Base-by-base conservation (phyloP, 2,888 invertebrate species). In the Hanleya hanleyi region DNA sequence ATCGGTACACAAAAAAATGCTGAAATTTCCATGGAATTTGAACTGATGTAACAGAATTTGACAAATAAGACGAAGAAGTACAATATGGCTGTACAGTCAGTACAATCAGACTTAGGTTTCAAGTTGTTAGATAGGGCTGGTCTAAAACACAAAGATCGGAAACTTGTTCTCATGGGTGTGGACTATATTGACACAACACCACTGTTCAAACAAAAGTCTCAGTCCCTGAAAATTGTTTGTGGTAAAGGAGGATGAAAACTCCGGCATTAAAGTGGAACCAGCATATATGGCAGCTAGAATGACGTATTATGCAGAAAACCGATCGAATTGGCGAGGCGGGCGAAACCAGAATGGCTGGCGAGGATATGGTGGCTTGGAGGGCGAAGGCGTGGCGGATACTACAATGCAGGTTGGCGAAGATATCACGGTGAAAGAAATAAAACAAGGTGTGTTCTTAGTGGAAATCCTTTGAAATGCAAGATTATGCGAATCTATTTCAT, bases 401-500 rank as follows among this genome's bases (percentile, higher is more conserved):
- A 57, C 22, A 15, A 57, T 57, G n/a, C 7, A 26, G 26, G 26
- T 9, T 26, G 12, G 9, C 9, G 57, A 15, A 22, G 57, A 9
- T 57, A 15, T 9, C 7, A 9, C 22, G 9, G 9, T 18, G 57
- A 57, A 26, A 9, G 29, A 9, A 57, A 57, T 22, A 18, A 57
- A 7, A 57, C 22, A 18, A 32, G 26, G 18, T 9, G 68, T 7
- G 51, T n/a, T 29, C 7, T 49, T 7, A 68, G 51, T 33, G 51
- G 68, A 35, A 32, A 35, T 18, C 32, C 51, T 26, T 29, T 51
- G 32, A 49, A 29, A 26, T 68, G 68, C 50, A 68, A 35, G 18
- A 12, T 37, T 77, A 73, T 70, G 72, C 72, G 33, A 75, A 72
- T 37, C 29, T 77, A 35, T 38, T 73, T 61, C 75, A 77, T 75